Evolutionary conservation across 2,888 invertebrate species (phyloP), one percentile per base, ranked within the genome.

Genomic region (Liodrosophila aerea): DNA sequence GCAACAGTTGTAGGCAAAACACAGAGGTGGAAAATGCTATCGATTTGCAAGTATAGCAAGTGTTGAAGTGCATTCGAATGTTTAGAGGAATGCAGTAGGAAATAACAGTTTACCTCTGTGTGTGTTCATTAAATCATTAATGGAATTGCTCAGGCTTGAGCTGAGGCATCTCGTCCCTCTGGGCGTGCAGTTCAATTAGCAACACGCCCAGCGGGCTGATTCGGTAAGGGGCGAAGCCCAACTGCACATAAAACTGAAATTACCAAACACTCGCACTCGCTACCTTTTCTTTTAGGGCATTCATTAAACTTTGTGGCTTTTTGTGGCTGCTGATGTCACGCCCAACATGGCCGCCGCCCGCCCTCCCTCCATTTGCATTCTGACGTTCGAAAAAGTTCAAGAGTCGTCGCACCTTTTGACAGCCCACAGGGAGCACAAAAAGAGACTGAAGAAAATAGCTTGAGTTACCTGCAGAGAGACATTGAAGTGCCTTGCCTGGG

Each of bases 331-430:
- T 46, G 46, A 9, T 41, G 71, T 37, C 66, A 62, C 62, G 69
- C 63, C 56, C 49, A 12, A n/a, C 1, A 30, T 37, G 41, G 44
- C 12, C 43, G 40, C 58, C 64, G 43, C 22, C 33, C 34, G n/a
- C n/a, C n/a, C n/a, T n/a, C n/a, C n/a, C n/a, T n/a, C 18, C 51
- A 62, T 67, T 67, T 66, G 62, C 66, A 65, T 66, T 43, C 62
- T 13, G 40, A 82, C 78, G 78, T 77, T 44, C n/a, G n/a, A 5
- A 62, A 59, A 63, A 81, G 85, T 85, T 82, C 73, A 85, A 82
- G 76, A 83, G 78, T 76, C 69, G 69, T 69, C 78, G 78, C 78
- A 78, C 78, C 76, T 72, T 60, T 49, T 57, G 62, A 53, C 50
- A 45, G 44, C 1, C 46, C 45, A 30, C 5, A 13, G 29, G 16